Evolutionary conservation across 2,113 vertebrate genomes (phyloP).

Genomic region (Salvelinus alpinus): DNA sequence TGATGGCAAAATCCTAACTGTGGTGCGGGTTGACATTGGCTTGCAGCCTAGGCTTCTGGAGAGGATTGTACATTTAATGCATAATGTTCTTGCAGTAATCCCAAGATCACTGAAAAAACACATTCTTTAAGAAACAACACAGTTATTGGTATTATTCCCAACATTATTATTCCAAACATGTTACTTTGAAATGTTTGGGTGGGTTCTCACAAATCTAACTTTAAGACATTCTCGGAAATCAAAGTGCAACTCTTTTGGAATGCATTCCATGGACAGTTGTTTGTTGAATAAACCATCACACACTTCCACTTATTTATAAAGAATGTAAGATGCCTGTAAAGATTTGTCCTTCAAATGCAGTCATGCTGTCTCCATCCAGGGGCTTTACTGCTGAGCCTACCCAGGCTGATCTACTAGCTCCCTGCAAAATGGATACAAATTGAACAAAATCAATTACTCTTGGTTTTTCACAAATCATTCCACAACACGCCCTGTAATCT

Average conservation of each 20-base stretch:
- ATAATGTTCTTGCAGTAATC: background rate
- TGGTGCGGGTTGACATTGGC: constrained; percentile 4
- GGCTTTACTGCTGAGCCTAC: background rate
- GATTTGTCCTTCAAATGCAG: background rate
- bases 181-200: no score
- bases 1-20: background rate
- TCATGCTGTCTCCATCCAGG: background rate
- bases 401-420: background rate
- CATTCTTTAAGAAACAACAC: background rate
- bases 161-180: background rate
- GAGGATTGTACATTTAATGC: background rate
- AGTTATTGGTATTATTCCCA: background rate
- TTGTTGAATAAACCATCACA: background rate
- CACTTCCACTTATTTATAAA: constrained; percentile 11
- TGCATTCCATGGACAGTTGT: background rate
- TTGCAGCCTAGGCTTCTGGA: background rate
- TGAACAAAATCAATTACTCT: constrained; percentile 30
- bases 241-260: background rate
- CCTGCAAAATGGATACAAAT: constrained; percentile 31
- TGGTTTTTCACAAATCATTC: constrained; percentile 36
- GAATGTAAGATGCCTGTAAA: background rate
- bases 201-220: no score
- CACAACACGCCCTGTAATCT: constrained; percentile 7
- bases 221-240: no score
- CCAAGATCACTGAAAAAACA: background rate